Base-by-base conservation (phyloP, 2,113 vertebrate species). In the Proterorhinus semilunaris region DNA sequence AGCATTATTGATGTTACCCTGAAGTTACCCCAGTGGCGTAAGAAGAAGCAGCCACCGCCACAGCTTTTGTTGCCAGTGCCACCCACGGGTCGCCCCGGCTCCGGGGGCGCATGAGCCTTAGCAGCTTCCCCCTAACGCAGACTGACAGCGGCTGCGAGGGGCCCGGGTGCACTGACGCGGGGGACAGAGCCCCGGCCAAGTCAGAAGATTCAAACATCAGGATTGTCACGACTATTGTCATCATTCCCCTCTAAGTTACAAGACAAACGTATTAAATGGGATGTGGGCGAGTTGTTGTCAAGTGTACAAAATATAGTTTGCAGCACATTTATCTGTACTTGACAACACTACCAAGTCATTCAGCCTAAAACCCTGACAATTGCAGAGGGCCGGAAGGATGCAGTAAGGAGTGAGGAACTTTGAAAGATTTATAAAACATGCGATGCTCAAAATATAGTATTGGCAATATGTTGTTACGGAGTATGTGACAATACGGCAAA, bases 71-170 rank as follows among this genome's bases (percentile, higher is more conserved):
- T 9, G 73, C 68, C 72, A 53, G 75, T 72, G 74, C 80, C 85
- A 82, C 80, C 85, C 75, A 36, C 27, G 68, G 10, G 6, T 51
- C 72, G 73, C 72, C 10, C 12, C 71, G 76, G 6, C 73, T 78
- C 87, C 66, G 12, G 16, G 57, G 84, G 83, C 86, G 75, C 68
- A 70, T 83, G 45, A 79, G 80, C 71, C 76, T 91, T 83, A 78
- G 86, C 83, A 81, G 81, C 83, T 79, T 75, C 72, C 47, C 27
- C 49, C 76, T 88, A 90, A 90, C 47, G n/a, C 67, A 62, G 68
- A 50, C 0, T 86, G 90, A 90, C 85, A 86, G 67, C 51, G 70
- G 79, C 83, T 85, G 5, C 45, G 69, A 78, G 68, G 81, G 76
- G n/a, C 59, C 59, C 45, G 62, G 27, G 65, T 50, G 52, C 61